These are phyloP conservation scores for Mus spretus DNA, from an alignment of 2,797 vertebrate species.

Conservation along the genomic window DNA sequence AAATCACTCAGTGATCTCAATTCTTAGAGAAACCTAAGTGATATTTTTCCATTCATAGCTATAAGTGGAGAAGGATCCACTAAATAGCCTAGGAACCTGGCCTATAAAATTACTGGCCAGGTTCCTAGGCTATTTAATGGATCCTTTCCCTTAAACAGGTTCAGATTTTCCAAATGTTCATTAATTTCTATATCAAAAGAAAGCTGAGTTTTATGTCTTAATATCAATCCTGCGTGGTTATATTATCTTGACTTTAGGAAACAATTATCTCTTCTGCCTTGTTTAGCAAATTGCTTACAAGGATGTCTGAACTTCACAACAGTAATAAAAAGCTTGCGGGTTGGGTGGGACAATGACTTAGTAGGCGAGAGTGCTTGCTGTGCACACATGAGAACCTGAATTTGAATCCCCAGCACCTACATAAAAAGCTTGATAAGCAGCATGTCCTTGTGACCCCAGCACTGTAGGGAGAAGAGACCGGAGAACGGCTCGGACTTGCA, in stretches of 20 bases:
- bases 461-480: background rate
- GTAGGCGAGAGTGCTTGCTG: background rate
- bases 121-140: too few species aligned
- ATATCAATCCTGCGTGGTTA: background rate
- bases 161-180: slow-evolving; percentile 22
- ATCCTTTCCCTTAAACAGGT: slow-evolving; percentile 40
- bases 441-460: background rate
- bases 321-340: background rate
- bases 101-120: background rate
- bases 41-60: background rate
- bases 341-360: background rate
- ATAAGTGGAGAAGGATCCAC: background rate
- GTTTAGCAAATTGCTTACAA: slow-evolving; percentile 32
- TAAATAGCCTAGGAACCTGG: background rate
- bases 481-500: background rate
- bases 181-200: slow-evolving; percentile 17
- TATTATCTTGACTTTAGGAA: slow-evolving; percentile 54
- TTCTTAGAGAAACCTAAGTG: slow-evolving; percentile 21
- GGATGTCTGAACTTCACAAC: background rate
- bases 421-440: background rate
- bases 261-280: slow-evolving; percentile 45
- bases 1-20: background rate
- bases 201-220: background rate
- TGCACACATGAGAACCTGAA: background rate
- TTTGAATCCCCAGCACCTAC: background rate